These are phyloP conservation scores for Melierax canorus DNA, from an alignment of 2,113 vertebrate species.

Conservation along the genomic window DNA sequence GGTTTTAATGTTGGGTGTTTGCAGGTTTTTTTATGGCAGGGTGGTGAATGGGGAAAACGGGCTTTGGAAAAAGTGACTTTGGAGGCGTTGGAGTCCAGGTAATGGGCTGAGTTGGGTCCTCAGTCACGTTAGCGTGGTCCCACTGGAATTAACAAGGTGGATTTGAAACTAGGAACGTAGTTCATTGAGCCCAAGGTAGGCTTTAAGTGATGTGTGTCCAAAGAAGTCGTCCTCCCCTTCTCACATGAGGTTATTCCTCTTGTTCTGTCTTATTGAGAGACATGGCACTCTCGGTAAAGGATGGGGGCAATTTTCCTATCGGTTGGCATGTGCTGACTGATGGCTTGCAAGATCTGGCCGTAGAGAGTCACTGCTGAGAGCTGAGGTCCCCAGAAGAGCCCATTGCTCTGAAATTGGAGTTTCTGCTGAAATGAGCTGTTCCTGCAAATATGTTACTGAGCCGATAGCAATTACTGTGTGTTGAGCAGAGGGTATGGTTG, in stretches of 20 bases:
- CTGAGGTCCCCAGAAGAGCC: neutral
- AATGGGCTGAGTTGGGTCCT: neutral
- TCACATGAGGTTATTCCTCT: neutral
- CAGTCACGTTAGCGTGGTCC: fast-evolving
- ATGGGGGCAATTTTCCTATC: neutral
- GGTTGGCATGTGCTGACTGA: neutral
- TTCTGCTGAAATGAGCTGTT: neutral
- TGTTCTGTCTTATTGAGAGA: neutral
- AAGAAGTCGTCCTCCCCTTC: neutral
- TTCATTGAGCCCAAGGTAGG: neutral
- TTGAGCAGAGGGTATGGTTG: neutral
- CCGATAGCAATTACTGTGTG: fast-evolving
- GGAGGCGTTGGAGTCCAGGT: neutral
- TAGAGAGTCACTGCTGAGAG: neutral
- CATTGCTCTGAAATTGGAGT: neutral
- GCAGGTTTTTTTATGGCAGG: neutral
- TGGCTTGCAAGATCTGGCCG: neutral
- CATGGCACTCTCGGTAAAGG: fast-evolving
- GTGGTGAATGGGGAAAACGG: neutral
- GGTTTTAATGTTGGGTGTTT: conserved; percentile 1
- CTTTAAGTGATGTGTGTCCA: neutral
- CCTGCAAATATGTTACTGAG: neutral
- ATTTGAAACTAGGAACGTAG: neutral
- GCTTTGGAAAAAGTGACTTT: conserved; percentile 38
- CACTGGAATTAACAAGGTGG: neutral